Evolutionary conservation across 1,140 invertebrate genomes (phyloP).

Genomic region (Penaeus indicus): DNA sequence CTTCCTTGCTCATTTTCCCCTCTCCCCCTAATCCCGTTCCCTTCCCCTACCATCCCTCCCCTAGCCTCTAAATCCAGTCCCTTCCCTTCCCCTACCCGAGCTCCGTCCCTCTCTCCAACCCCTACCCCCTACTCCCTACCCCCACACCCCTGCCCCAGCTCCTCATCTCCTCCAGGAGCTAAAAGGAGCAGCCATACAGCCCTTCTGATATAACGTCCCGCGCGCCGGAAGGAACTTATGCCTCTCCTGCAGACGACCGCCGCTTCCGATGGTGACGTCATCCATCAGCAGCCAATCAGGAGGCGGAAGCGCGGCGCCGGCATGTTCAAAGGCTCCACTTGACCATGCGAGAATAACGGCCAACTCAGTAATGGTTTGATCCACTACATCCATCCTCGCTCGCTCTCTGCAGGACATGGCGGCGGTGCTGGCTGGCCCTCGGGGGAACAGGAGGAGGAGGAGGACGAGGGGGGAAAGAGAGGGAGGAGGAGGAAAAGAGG

Average conservation of each 20-base stretch:
- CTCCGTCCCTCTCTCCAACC: no score
- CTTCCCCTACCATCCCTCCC: no score
- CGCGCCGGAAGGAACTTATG: constrained; percentile 58
- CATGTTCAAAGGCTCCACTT: constrained; percentile 54
- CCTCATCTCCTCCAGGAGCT: no score
- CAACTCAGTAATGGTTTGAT: constrained; percentile 55
- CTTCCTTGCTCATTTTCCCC: no score
- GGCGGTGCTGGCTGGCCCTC: neutral
- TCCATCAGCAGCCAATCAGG: constrained; percentile 60
- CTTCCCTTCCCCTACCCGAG: no score
- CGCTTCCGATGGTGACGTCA: constrained; percentile 58
- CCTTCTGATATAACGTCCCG: neutral
- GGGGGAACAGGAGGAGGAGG: neutral
- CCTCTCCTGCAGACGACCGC: constrained; percentile 61
- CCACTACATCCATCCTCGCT: constrained; percentile 29
- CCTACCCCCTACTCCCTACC: no score
- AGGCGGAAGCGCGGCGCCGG: constrained; percentile 43
- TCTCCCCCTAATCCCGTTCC: no score
- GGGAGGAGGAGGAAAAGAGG: neutral
- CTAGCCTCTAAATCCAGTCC: no score
- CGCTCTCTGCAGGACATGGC: neutral
- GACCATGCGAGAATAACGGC: constrained; percentile 62
- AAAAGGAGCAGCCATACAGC: no score
- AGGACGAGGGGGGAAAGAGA: neutral
- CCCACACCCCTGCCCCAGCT: no score